These are phyloP conservation scores for Gymnobelideus leadbeateri DNA, from an alignment of 2,113 vertebrate species.

Conservation along the genomic window DNA sequence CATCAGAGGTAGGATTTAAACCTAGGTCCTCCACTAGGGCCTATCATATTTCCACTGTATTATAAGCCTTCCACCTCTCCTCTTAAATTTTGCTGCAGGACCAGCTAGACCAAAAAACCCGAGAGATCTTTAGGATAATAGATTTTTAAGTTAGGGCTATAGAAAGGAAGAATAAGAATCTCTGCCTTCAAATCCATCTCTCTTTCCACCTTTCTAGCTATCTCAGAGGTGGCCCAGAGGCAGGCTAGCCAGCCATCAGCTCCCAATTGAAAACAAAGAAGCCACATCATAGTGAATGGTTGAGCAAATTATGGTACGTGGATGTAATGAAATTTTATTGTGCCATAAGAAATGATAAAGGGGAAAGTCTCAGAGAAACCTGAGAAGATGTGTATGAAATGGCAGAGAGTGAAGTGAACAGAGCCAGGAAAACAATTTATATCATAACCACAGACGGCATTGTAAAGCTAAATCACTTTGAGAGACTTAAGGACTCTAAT, in stretches of 20 bases:
- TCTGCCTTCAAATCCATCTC: background rate
- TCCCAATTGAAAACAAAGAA: background rate
- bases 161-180: background rate
- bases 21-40: background rate
- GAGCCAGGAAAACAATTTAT: background rate
- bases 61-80: background rate
- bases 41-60: background rate
- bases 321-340: background rate
- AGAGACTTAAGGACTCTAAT: background rate
- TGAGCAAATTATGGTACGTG: background rate
- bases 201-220: background rate
- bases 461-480: background rate
- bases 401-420: background rate
- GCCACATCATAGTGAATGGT: background rate
- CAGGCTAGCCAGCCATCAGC: background rate
- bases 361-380: background rate
- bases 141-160: background rate
- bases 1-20: background rate
- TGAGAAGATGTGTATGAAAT: background rate
- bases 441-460: background rate
- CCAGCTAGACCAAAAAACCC: background rate
- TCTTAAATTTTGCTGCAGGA: background rate
- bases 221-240: background rate
- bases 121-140: background rate
- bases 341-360: background rate